A percentile compares a stretch with the other conserved stretches of the same genome.
phyloP scores from a whole-genome alignment of 2,113 vertebrate genomes.

The Ameiurus melas region DNA sequence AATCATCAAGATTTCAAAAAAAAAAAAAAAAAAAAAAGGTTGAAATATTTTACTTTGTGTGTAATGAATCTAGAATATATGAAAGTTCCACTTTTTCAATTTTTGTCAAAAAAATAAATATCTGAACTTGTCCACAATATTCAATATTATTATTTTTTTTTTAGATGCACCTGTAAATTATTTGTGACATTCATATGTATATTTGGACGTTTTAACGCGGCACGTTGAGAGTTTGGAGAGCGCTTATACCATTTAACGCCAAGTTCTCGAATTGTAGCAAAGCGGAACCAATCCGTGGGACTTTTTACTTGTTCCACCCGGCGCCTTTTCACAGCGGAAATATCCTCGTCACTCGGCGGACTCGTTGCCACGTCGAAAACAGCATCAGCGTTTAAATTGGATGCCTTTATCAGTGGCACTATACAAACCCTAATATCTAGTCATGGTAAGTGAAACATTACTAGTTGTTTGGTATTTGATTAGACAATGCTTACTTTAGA shows the following conservation, averaged over 20 bases:
- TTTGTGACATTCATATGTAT: background rate
- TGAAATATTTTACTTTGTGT: no score
- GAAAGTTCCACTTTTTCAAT: no score
- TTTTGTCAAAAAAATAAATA: no score
- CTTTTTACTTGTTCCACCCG: constrained; percentile 46
- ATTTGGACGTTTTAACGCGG: background rate
- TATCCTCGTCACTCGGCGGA: constrained; percentile 26
- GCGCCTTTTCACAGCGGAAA: constrained; percentile 42
- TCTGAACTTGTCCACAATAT: no score
- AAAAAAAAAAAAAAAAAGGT: no score
- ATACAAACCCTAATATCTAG: background rate
- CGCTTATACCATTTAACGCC: constrained; percentile 45
- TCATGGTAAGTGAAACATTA: constrained; percentile 36
- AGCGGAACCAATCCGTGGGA: constrained; percentile 52
- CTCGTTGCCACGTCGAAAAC: constrained; percentile 74
- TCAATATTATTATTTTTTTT: no score
- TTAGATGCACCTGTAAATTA: no score
- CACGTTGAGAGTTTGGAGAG: background rate
- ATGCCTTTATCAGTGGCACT: no score
- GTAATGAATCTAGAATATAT: no score
- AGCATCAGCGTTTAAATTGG: background rate
- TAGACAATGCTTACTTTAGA: background rate
- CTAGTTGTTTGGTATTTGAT: background rate
- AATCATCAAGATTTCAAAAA: no score
- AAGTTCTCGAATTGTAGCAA: background rate